phyloP scores from a whole-genome alignment of 1,140 invertebrate genomes.

The Pemphigus obesinymphae region DNA sequence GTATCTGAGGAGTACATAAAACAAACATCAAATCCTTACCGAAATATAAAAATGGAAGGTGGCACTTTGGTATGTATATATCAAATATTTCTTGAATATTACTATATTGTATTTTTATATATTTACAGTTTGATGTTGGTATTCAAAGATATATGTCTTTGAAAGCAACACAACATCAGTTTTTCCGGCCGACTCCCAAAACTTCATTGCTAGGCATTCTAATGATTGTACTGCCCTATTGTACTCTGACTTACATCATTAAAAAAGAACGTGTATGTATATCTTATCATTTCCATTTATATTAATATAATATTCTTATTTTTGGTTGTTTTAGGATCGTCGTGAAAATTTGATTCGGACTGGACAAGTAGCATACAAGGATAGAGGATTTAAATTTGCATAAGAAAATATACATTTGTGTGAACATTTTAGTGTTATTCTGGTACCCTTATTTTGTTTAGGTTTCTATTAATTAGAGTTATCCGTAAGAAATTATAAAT shows the following conservation, averaged over 20 bases:
- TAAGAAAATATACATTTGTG: conserved; percentile 24
- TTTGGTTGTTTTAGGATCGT: background rate
- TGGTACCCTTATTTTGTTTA: background rate
- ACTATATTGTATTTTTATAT: background rate
- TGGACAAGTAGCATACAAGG: conserved; percentile 20
- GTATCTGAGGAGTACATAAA: background rate
- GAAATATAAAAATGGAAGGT: conserved; percentile 32
- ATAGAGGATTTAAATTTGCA: conserved; percentile 32
- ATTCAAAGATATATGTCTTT: conserved; percentile 25
- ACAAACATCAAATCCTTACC: background rate
- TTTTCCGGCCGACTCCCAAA: conserved; percentile 15
- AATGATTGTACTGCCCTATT: background rate
- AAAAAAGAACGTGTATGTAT: conserved; percentile 35
- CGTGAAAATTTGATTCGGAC: conserved; percentile 33
- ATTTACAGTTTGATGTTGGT: conserved; percentile 25
- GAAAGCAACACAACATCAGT: conserved; percentile 19
- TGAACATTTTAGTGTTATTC: background rate
- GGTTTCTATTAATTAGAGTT: background rate
- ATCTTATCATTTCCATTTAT: too few species aligned
- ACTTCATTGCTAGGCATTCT: background rate
- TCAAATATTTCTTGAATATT: background rate
- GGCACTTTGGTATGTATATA: conserved; percentile 10
- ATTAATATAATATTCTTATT: too few species aligned
- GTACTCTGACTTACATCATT: background rate
- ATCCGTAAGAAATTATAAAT: background rate